phyloP scores from a whole-genome alignment of 1,140 invertebrate genomes.

The Gryon sp. region DNA sequence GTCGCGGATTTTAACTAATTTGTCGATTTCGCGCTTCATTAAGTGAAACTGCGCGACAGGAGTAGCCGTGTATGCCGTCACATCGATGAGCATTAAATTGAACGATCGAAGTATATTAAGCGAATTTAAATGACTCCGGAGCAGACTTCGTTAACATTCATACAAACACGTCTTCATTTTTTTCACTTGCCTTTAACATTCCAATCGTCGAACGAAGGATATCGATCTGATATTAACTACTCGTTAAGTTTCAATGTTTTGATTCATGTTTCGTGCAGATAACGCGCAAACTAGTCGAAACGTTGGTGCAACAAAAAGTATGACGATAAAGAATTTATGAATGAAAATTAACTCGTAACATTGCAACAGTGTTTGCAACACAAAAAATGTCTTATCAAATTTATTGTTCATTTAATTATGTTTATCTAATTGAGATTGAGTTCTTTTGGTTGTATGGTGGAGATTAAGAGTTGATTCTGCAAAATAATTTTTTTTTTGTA shows the following conservation, averaged over 20 bases:
- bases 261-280: not conserved
- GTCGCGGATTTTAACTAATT: slow-evolving; percentile 71
- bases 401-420: no score
- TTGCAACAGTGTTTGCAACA: no score
- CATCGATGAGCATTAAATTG: slow-evolving; percentile 52
- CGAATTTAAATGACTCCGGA: slow-evolving; percentile 45
- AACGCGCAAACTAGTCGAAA: no score
- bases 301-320: no score
- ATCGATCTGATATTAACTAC: slow-evolving; percentile 2
- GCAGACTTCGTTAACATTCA: slow-evolving; percentile 37
- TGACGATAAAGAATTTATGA: no score
- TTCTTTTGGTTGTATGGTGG: no score
- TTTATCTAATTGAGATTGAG: no score
- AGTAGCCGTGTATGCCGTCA: slow-evolving; percentile 43
- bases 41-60: slow-evolving; percentile 59
- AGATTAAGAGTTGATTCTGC: no score
- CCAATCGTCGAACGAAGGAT: slow-evolving; percentile 14
- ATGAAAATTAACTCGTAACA: no score
- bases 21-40: slow-evolving; percentile 72
- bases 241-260: slow-evolving; percentile 1
- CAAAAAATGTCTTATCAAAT: no score
- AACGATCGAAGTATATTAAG: slow-evolving; percentile 57
- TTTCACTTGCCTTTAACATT: slow-evolving; percentile 6
- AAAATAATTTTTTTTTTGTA: no score
- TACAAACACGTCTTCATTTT: slow-evolving; percentile 30